Conservation (phyloP, 2,113 vertebrate genomes). For the Pleuronectes platessa region DNA sequence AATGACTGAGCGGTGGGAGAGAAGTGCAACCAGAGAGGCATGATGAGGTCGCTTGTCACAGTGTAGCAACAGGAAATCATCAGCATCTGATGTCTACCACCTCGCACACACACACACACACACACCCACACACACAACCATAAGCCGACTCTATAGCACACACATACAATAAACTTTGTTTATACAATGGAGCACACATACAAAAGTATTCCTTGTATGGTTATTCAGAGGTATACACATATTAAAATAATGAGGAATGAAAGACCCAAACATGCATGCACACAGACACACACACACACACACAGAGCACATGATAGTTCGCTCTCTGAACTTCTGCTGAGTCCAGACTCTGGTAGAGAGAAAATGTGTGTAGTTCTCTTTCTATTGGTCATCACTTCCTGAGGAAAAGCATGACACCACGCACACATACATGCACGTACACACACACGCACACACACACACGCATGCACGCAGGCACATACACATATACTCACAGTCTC, state of each 20-base stretch:
- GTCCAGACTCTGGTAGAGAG: slow-evolving; percentile 70
- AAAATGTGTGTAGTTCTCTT: slow-evolving; percentile 79
- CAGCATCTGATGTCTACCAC: slow-evolving; percentile 82
- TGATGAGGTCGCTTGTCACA: slow-evolving; percentile 64
- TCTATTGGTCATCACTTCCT: slow-evolving; percentile 79
- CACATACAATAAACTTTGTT: not conserved
- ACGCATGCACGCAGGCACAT: slow-evolving; percentile 21
- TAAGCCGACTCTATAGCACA: no score
- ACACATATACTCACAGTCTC: not conserved
- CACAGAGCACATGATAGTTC: slow-evolving; percentile 81
- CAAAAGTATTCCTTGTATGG: not conserved
- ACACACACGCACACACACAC: slow-evolving; percentile 39
- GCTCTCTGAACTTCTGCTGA: slow-evolving; percentile 83
- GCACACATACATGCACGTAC: slow-evolving; percentile 22
- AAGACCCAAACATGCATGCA: slow-evolving; percentile 1
- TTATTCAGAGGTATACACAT: not conserved
- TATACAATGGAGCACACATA: not conserved
- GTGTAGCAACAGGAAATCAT: slow-evolving; percentile 84
- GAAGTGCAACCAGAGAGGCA: slow-evolving; percentile 82
- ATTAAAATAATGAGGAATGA: slow-evolving; percentile 20
- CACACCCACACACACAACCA: not conserved
- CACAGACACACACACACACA: slow-evolving; percentile 36
- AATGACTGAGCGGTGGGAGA: slow-evolving; percentile 65
- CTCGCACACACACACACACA: slow-evolving; percentile 40
- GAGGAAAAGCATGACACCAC: slow-evolving; percentile 76